phyloP scores from a whole-genome alignment of 2,888 invertebrate species.

The Troglohyphantes excavatus region DNA sequence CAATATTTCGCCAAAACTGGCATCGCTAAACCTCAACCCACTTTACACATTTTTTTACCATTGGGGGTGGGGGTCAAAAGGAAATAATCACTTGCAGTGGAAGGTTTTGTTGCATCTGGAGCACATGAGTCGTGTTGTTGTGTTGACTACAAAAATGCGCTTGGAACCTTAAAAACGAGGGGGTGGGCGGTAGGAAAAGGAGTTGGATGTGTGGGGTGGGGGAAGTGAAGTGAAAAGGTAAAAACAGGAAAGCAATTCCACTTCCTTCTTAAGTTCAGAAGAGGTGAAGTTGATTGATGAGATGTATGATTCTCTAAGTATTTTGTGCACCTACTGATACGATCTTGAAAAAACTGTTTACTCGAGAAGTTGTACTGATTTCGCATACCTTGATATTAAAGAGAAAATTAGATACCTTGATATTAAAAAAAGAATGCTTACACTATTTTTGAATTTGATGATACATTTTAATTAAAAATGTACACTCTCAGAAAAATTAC shows the following conservation, averaged over 20 bases:
- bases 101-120: slow-evolving; percentile 50
- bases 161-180: neutral
- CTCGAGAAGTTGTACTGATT: too few species aligned
- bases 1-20: too few species aligned
- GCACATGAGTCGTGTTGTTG: slow-evolving; percentile 33
- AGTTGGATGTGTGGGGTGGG: neutral
- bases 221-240: neutral
- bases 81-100: slow-evolving; percentile 22
- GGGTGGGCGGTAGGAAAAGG: slow-evolving; percentile 16
- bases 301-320: too few species aligned
- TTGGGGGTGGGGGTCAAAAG: slow-evolving; percentile 12
- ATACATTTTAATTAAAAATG: too few species aligned
- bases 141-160: slow-evolving; percentile 34
- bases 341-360: too few species aligned
- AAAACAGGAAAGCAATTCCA: slow-evolving; percentile 41
- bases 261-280: slow-evolving; percentile 19
- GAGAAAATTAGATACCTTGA: too few species aligned
- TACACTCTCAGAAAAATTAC: too few species aligned
- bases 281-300: neutral
- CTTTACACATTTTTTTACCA: slow-evolving; percentile 15
- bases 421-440: too few species aligned
- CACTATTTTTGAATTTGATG: too few species aligned
- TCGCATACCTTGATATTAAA: too few species aligned
- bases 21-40: neutral
- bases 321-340: too few species aligned